Evolutionary conservation across 2,888 invertebrate genomes (phyloP).

Genomic region (Hyles lineata): DNA sequence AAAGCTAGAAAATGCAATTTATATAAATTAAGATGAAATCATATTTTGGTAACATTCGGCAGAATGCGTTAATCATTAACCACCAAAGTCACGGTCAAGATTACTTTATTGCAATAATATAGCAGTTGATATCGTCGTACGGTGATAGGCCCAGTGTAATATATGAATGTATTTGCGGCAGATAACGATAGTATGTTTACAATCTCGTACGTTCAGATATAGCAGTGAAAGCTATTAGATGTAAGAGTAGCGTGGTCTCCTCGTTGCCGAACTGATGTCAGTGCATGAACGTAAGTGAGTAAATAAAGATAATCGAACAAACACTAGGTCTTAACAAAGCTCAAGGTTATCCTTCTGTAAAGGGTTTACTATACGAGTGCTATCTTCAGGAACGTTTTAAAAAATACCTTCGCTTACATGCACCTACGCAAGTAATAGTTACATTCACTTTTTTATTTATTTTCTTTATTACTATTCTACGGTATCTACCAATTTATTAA

Average conservation of each 20-base stretch:
- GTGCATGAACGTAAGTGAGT: neutral
- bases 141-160: slow-evolving; percentile 54
- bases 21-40: neutral
- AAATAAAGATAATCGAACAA: neutral
- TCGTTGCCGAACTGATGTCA: neutral
- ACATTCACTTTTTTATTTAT: too few relatives aligned
- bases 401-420: neutral
- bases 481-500: neutral
- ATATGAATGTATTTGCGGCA: slow-evolving; percentile 58
- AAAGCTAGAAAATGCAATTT: neutral
- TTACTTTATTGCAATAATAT: slow-evolving; percentile 49
- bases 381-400: neutral
- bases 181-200: slow-evolving; percentile 68
- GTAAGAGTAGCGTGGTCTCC: slow-evolving; percentile 13
- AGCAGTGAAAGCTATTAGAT: slow-evolving; percentile 31
- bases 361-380: neutral
- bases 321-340: neutral
- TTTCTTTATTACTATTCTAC: too few relatives aligned
- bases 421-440: too few relatives aligned
- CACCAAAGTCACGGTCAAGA: slow-evolving; percentile 46
- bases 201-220: slow-evolving; percentile 47
- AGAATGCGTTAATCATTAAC: slow-evolving; percentile 7
- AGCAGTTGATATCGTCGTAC: slow-evolving; percentile 48
- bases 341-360: neutral
- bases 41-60: neutral